Evolutionary conservation across 2,113 vertebrate genomes (phyloP).

Genomic region (Gasterosteus aculeatus): DNA sequence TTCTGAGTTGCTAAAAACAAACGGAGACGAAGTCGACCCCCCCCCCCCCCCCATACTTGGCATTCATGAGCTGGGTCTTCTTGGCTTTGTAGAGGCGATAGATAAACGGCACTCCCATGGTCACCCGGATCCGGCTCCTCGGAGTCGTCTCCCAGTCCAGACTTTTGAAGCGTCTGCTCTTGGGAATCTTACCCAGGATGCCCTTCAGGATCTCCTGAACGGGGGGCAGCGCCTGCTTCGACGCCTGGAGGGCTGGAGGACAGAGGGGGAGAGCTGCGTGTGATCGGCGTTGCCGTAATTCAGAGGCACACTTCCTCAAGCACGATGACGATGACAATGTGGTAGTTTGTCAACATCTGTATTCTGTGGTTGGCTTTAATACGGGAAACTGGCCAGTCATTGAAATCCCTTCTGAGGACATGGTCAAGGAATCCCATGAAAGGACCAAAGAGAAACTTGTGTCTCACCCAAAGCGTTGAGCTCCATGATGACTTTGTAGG

Average conservation of each 20-base stretch:
- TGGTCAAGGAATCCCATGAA: not conserved
- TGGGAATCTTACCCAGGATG: conserved; percentile 74
- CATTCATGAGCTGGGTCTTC: conserved; percentile 68
- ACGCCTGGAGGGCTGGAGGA: conserved; percentile 25
- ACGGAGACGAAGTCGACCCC: too few species aligned
- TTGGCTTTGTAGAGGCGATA: conserved; percentile 73
- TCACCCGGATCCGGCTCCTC: conserved; percentile 58
- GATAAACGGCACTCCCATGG: conserved; percentile 79
- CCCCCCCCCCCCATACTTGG: conserved; percentile 69
- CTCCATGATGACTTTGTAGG: conserved; percentile 85
- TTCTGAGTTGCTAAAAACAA: too few species aligned
- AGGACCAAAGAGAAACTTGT: not conserved
- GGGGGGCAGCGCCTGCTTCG: conserved; percentile 10
- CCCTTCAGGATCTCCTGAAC: conserved; percentile 57
- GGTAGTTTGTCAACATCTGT: not conserved
- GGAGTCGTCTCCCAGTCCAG: conserved; percentile 48
- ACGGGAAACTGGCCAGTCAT: not conserved
- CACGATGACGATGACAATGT: not conserved
- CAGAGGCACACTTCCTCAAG: not conserved
- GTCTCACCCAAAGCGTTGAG: conserved; percentile 65
- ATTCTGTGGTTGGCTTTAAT: not conserved
- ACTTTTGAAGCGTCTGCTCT: not conserved
- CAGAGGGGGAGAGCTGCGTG: not conserved
- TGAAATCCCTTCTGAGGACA: too few species aligned
- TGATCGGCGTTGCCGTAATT: not conserved